phyloP scores from a whole-genome alignment of 2,888 invertebrate species.

The Lasioglossum calceatum region DNA sequence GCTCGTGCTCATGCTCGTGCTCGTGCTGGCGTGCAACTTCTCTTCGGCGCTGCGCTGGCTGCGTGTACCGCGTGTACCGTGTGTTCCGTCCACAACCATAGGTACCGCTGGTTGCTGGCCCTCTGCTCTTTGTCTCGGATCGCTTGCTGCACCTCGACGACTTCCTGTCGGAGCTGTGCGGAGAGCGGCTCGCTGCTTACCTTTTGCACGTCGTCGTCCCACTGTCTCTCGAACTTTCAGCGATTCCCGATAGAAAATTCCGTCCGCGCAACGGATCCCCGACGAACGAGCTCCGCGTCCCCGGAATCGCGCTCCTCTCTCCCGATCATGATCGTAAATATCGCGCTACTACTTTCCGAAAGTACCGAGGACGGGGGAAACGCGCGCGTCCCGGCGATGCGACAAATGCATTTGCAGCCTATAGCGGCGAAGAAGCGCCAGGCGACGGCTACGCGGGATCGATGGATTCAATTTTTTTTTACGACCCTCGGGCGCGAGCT shows the following conservation, averaged over 20 bases:
- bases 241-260: conserved; percentile 5
- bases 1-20: not conserved
- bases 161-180: conserved; percentile 55
- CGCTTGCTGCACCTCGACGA: conserved; percentile 58
- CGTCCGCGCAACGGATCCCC: not conserved
- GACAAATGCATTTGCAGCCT: conserved; percentile 46
- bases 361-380: not conserved
- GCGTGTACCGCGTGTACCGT: conserved; percentile 27
- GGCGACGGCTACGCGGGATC: conserved; percentile 63
- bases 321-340: conserved; percentile 12
- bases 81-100: not conserved
- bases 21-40: conserved; percentile 33
- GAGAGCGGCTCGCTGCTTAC: not conserved
- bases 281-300: not conserved
- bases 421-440: not conserved
- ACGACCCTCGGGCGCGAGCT: conserved; percentile 71
- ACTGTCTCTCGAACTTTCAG: conserved; percentile 20
- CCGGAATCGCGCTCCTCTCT: not conserved
- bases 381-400: conserved; percentile 21
- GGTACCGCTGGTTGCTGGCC: conserved; percentile 35
- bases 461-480: conserved; percentile 79
- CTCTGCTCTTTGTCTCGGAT: conserved; percentile 60
- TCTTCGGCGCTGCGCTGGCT: conserved; percentile 15
- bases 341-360: conserved; percentile 8
- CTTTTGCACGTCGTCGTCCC: conserved; percentile 25